These are phyloP conservation scores for Cladopsammia gracilis DNA, from an alignment of 64 coral and sea anemone species.

Conservation along the genomic window DNA sequence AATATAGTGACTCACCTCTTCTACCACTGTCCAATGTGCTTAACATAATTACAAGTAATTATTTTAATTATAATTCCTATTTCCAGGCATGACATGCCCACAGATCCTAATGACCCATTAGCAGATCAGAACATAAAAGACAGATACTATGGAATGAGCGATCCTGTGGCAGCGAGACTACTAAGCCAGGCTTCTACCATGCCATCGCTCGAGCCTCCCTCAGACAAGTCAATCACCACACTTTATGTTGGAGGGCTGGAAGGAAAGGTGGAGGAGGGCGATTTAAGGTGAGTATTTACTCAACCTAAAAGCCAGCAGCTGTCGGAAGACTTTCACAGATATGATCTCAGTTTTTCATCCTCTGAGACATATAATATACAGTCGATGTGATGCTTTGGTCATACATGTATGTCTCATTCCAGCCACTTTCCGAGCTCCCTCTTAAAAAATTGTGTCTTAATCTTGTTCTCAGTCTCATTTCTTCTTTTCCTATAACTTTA, in stretches of 20 bases:
- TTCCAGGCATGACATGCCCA: constrained; percentile 98
- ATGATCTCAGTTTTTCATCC: too few species aligned
- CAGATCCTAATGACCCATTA: constrained; percentile 96
- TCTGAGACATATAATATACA: too few species aligned
- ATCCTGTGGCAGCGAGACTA: constrained; percentile 91
- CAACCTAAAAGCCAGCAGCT: background rate
- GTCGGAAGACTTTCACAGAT: too few species aligned
- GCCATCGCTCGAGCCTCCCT: constrained; percentile 87
- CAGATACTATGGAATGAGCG: constrained; percentile 97
- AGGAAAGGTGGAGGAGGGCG: constrained; percentile 95
- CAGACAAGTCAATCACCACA: constrained; percentile 95
- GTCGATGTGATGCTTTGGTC: too few species aligned
- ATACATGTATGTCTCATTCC: too few species aligned
- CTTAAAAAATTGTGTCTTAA: too few species aligned
- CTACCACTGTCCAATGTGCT: too few species aligned
- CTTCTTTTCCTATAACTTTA: too few species aligned
- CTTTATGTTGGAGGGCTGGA: constrained; percentile 97
- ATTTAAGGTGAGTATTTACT: constrained; percentile 80
- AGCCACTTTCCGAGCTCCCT: too few species aligned
- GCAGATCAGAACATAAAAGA: constrained; percentile 99
- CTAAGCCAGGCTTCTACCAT: constrained; percentile 88
- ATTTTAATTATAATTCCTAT: background rate
- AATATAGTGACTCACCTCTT: too few species aligned
- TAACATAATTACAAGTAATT: too few species aligned
- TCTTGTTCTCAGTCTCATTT: too few species aligned